Evolutionary conservation across 30 jellyfish, hydroid and myxozoan species (phyloP), one percentile per base, ranked within the genome.

Genomic region (Rhopilema esculentum): DNA sequence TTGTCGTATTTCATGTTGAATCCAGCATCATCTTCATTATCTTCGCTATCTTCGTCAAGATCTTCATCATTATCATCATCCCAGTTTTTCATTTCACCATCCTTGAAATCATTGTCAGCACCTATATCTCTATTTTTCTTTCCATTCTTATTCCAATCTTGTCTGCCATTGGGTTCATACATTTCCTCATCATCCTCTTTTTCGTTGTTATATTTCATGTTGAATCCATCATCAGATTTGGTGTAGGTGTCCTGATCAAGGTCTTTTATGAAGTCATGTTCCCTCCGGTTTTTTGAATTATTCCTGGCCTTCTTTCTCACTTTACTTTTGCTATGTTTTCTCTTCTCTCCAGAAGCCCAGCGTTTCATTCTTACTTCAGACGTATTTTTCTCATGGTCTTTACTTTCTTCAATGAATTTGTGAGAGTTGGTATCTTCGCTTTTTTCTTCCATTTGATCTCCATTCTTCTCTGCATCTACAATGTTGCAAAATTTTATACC

Each of bases 61-160:
- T 74, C 75, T 8, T 52, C 89, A 32, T 79, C 89, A 17, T 52
- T 51, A 29, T 51, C 21, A n/a, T n/a, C n/a, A n/a, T n/a, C n/a
- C 57, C 19, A 70, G 23, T 66, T 16, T 16, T 66, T 27, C 77
- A 12, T 27, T 66, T 66, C 77, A 66, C 29, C 16, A 23, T 70
- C 82, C 16, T 21, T 57, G 21, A 29, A 67, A 21, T 1, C 18
- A 40, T 73, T n/a, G n/a, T n/a, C n/a, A n/a, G n/a, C n/a, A n/a
- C n/a, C n/a, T n/a, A n/a, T n/a, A n/a, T n/a, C n/a, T n/a, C n/a
- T n/a, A n/a, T n/a, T n/a, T n/a, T n/a, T n/a, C n/a, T n/a, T n/a
- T n/a, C n/a, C n/a, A n/a, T n/a, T n/a, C n/a, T n/a, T n/a, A n/a
- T n/a, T n/a, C n/a, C n/a, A n/a, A n/a, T n/a, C n/a, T n/a, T n/a